Conservation (phyloP, 2,113 vertebrate genomes). For the Lynx canadensis region DNA sequence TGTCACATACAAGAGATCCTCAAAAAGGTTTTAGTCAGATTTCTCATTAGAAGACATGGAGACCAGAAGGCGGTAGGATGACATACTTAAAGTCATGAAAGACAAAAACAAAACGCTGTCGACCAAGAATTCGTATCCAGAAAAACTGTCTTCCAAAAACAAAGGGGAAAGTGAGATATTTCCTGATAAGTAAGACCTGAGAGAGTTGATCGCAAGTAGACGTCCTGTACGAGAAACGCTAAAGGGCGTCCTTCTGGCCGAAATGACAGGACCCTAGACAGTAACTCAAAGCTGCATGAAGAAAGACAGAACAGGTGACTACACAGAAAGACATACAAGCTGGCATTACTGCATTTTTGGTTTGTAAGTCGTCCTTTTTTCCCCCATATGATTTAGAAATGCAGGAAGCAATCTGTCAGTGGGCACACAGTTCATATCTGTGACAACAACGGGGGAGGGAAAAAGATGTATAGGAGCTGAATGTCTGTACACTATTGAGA, state of each 20-base stretch:
- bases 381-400: background rate
- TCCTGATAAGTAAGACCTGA: background rate
- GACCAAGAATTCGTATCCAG: background rate
- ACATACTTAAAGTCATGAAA: background rate
- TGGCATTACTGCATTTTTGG: background rate
- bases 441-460: accelerated
- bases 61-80: background rate
- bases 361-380: background rate
- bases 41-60: background rate
- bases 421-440: background rate
- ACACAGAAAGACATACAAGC: background rate
- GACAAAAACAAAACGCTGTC: background rate
- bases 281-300: background rate
- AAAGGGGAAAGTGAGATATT: background rate
- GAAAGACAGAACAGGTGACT: background rate
- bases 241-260: too few species aligned
- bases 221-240: background rate
- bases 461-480: accelerated
- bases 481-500: too few species aligned
- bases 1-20: background rate
- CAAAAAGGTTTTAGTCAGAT: background rate
- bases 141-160: background rate
- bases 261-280: background rate
- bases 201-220: too few species aligned
- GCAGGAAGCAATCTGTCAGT: background rate